Base-by-base conservation (phyloP, 2,888 invertebrate genomes). In the Archaeoteleia sp. region DNA sequence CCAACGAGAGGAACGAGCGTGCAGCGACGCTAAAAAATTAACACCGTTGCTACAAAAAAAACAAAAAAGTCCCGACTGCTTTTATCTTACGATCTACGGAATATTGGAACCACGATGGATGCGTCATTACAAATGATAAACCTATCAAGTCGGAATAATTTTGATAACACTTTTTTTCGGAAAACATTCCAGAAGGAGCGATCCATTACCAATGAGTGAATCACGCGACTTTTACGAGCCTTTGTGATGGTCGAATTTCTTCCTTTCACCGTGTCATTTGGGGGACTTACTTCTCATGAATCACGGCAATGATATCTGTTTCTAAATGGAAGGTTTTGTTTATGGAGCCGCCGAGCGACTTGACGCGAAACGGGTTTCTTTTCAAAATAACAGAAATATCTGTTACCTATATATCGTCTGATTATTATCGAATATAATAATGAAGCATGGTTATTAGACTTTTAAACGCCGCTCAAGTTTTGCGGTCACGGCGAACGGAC, bases 391-490 rank as follows among this genome's bases (percentile, higher is more conserved):
- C 67, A 70, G 53, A 65, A 67, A 61, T 73, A 57, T 49, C 42
- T 43, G 27, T 32, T 49, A 35, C 48, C 30, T 35, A 40, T 30
- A 20, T 12, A 14, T 15, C 40, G 53, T 49, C 8, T 29, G 43
- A 55, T 54, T 53, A 73, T 72, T 71, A 72, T 78, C 75, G 74
- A 68, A 71, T 67, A 39, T 72, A 72, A 79, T 71, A 71, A 71
- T 69, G 72, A 74, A 74, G 70, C 66, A 53, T 51, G 71, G 72
- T 76, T 57, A 57, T 77, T 79, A 78, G 75, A 77, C 77, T 75
- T 78, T 76, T 75, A 78, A 77, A 79, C 75, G 71, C 69, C 60
- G 62, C 43, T 55, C 32, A 54, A 61, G 46, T 35, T 55, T 35
- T 53, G 55, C 53, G 61, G 53, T 67, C 29, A 53, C 14, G 55